Conservation (phyloP, 1,140 invertebrate genomes). For the Micrasema longulum region DNA sequence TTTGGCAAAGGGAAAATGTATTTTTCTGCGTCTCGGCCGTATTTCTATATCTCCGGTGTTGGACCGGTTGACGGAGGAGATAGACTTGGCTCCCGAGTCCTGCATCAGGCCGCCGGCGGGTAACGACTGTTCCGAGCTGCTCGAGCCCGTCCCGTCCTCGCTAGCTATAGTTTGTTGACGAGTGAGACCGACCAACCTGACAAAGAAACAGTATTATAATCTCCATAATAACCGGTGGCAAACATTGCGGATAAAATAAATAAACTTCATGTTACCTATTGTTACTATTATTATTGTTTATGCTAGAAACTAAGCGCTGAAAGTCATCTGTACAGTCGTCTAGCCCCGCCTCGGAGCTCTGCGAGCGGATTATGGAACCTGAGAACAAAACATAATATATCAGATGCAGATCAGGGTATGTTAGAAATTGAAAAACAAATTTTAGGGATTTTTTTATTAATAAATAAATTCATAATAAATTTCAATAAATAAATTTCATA, state of each 20-base stretch:
- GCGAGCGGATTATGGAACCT: constrained; percentile 46
- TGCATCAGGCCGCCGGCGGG: constrained; percentile 22
- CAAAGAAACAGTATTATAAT: constrained; percentile 1
- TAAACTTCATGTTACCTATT: constrained; percentile 31
- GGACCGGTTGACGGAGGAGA: background rate
- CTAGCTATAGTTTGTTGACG: constrained; percentile 42
- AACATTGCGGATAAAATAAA: background rate
- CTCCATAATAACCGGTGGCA: background rate
- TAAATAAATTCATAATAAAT: no score
- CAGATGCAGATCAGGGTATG: no score
- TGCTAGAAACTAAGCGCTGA: no score
- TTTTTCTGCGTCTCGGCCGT: constrained; percentile 35
- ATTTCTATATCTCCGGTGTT: background rate
- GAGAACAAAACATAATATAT: background rate
- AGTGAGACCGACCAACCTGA: constrained; percentile 38
- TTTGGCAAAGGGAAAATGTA: constrained; percentile 52
- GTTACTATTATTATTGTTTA: constrained; percentile 28
- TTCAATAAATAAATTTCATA: no score
- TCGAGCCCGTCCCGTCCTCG: constrained; percentile 48
- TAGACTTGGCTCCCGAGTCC: background rate
- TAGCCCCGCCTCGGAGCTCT: constrained; percentile 49
- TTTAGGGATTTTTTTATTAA: no score
- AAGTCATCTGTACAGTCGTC: constrained; percentile 45
- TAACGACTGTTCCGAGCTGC: constrained; percentile 50
- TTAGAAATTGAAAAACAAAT: no score